Evolutionary conservation across 2,888 invertebrate species (phyloP).

Genomic region (Melipona beecheii): DNA sequence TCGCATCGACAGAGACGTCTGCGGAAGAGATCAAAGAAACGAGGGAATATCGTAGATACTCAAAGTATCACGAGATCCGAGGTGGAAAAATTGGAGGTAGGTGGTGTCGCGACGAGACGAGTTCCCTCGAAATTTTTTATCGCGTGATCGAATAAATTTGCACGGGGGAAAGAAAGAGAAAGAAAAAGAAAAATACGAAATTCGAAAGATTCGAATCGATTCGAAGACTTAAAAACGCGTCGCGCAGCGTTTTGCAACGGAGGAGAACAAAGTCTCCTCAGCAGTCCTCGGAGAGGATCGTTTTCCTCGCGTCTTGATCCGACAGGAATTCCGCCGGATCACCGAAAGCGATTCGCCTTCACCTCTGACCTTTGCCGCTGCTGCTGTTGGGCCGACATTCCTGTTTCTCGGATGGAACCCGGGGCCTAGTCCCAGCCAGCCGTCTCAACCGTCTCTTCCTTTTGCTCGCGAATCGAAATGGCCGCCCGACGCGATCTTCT

Average conservation of each 20-base stretch:
- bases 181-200: too few species aligned
- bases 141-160: not conserved
- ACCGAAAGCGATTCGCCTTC: conserved; percentile 62
- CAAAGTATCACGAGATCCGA: not conserved
- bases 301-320: conserved; percentile 43
- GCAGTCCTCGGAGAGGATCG: not conserved
- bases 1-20: too few species aligned
- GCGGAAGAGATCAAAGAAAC: not conserved
- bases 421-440: not conserved
- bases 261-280: not conserved
- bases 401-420: conserved; percentile 34
- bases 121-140: conserved; percentile 19
- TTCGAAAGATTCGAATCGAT: not conserved
- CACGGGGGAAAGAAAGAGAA: too few species aligned
- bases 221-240: not conserved
- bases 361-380: conserved; percentile 54
- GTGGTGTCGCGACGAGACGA: not conserved
- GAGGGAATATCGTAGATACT: not conserved
- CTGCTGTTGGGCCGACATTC: conserved; percentile 36
- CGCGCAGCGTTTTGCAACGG: conserved; percentile 17
- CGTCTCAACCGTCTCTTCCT: conserved; percentile 45
- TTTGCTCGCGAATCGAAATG: conserved; percentile 48
- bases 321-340: conserved; percentile 48
- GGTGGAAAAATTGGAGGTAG: not conserved
- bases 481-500: conserved; percentile 17